Conservation (phyloP, 2,113 vertebrate genomes). For the Hippotragus niger region DNA sequence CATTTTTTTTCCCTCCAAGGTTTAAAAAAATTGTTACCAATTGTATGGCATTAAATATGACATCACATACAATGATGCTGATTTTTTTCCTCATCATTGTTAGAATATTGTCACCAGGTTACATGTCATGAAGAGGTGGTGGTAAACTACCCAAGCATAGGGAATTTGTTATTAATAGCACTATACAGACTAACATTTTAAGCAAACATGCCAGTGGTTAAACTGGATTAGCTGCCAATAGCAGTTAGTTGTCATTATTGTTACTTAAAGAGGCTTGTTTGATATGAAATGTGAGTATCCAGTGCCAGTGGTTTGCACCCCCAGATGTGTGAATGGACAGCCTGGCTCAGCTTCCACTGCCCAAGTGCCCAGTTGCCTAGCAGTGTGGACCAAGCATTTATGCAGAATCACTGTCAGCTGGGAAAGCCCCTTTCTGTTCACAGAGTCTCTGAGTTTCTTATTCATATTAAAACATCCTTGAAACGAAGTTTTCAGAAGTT, state of each 20-base stretch:
- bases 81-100: not conserved
- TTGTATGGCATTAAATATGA: not conserved
- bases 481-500: not conserved
- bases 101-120: not conserved
- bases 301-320: not conserved
- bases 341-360: not conserved
- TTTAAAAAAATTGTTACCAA: not conserved
- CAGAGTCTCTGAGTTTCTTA: not conserved
- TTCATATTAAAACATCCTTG: not conserved
- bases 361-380: not conserved
- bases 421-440: not conserved
- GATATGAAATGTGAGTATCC: not conserved
- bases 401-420: not conserved
- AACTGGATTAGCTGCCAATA: not conserved
- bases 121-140: not conserved
- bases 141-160: not conserved
- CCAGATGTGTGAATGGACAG: not conserved
- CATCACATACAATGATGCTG: not conserved
- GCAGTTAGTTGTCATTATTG: not conserved
- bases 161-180: not conserved
- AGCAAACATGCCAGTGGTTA: not conserved
- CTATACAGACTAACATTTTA: not conserved
- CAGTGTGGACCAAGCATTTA: not conserved
- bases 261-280: not conserved
- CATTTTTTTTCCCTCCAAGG: not conserved